Percentiles rank a stretch among this genome's conserved stretches.
Conservation (phyloP, 2,797 vertebrate genomes). For the Ispidina picta region DNA sequence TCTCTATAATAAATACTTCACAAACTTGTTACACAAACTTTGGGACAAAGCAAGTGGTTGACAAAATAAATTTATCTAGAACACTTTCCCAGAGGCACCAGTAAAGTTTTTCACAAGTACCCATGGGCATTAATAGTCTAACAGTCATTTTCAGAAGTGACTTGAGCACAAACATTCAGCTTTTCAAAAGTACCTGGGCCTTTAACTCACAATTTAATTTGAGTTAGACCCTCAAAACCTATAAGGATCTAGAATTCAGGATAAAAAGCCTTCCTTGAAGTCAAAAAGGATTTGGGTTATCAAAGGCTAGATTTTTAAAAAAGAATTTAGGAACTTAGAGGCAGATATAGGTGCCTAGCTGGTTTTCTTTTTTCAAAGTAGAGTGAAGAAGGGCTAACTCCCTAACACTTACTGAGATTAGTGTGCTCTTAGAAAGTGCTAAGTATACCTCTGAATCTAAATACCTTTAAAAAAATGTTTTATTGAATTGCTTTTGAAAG, state of each 20-base stretch:
- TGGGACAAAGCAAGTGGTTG: constrained; percentile 45
- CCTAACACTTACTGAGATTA: constrained; percentile 36
- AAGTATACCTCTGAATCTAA: constrained; percentile 28
- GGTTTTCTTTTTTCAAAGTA: constrained; percentile 19
- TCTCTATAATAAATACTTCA: constrained; percentile 59
- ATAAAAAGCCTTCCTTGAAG: constrained; percentile 29
- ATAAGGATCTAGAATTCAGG: constrained; percentile 26
- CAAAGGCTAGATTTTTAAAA: constrained; percentile 20
- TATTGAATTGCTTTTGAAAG: constrained; percentile 15
- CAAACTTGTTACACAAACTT: constrained; percentile 5
- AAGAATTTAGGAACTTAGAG: constrained; percentile 23
- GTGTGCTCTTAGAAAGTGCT: constrained; percentile 11
- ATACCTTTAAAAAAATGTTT: neutral
- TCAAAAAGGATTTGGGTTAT: constrained; percentile 40
- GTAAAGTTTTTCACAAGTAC: neutral
- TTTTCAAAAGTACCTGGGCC: neutral
- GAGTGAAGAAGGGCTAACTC: constrained; percentile 41
- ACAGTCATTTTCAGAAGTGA: neutral
- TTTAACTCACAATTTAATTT: constrained; percentile 34
- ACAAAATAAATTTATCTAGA: constrained; percentile 20
- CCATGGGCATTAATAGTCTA: neutral
- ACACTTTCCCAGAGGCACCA: neutral
- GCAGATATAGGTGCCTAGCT: neutral
- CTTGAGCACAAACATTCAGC: neutral
- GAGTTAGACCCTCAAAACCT: neutral